A percentile compares a stretch with the other conserved stretches of the same genome.
Evolutionary conservation across 37 sponge, comb jelly and placozoan species (phyloP).

Genomic region (Petrosia ficiformis): DNA sequence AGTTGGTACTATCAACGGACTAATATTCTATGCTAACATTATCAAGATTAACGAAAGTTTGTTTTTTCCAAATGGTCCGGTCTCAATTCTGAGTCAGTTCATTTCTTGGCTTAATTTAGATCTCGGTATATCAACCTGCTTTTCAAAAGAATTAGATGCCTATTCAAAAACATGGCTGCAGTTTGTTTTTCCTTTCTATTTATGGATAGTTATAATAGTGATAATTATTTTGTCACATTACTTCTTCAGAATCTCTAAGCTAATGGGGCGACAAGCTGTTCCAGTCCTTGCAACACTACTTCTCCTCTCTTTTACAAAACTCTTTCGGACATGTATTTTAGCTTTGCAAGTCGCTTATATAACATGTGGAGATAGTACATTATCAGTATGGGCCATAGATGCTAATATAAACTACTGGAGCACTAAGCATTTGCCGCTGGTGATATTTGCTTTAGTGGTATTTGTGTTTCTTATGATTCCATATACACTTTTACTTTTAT

Average conservation of each 20-base stretch:
- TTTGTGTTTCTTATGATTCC: neutral
- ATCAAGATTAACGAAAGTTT: neutral
- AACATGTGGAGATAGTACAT: neutral
- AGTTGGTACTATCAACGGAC: conserved; percentile 7
- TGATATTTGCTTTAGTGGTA: conserved; percentile 2
- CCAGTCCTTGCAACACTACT: conserved; percentile 37
- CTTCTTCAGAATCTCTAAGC: neutral
- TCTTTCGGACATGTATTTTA: conserved; percentile 22
- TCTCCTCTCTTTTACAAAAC: conserved; percentile 29
- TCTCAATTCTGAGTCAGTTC: neutral
- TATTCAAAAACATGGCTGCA: conserved; percentile 42
- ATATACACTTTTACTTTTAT: conserved; percentile 7
- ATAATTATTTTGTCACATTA: conserved; percentile 21
- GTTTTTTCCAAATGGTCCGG: neutral
- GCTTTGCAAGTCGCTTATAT: neutral
- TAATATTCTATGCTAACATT: conserved; percentile 8
- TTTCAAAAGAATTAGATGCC: conserved; percentile 35
- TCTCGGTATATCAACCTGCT: conserved; percentile 33
- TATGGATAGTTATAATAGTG: conserved; percentile 12
- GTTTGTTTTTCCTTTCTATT: conserved; percentile 42
- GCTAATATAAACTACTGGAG: conserved; percentile 16
- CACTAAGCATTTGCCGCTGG: conserved; percentile 20
- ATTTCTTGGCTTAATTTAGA: conserved; percentile 50
- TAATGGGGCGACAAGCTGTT: conserved; percentile 26
- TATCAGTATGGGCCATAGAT: conserved; percentile 18